Percentiles rank a stretch among this genome's conserved stretches.
These are phyloP conservation scores for Clarias fuscus DNA, from an alignment of 2,797 vertebrate genomes.

Conservation along the genomic window DNA sequence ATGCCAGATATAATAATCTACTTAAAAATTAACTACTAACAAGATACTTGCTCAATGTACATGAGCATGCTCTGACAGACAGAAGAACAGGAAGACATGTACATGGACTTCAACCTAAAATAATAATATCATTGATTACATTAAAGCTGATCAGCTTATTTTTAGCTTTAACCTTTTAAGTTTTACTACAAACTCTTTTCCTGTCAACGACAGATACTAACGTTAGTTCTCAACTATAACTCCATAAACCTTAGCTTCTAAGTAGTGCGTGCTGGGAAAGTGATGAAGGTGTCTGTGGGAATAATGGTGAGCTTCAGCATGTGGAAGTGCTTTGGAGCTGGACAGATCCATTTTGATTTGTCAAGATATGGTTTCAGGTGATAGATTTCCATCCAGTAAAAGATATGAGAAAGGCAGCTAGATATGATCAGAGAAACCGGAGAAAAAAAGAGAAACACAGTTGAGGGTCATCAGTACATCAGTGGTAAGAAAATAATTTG, in stretches of 20 bases:
- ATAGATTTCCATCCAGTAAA: slow-evolving; percentile 4
- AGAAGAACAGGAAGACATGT: too few species aligned
- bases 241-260: not conserved
- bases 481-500: not conserved
- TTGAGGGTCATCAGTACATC: slow-evolving; percentile 8
- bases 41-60: too few species aligned
- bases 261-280: not conserved
- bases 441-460: not conserved
- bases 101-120: too few species aligned
- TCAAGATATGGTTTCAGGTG: slow-evolving; percentile 5
- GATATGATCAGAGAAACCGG: not conserved
- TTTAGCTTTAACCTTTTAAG: too few species aligned
- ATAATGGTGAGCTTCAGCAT: not conserved
- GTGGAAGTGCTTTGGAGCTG: slow-evolving; percentile 5
- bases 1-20: too few species aligned
- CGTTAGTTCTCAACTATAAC: not conserved
- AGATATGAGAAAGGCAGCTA: slow-evolving; percentile 6
- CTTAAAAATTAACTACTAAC: too few species aligned
- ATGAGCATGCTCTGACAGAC: too few species aligned
- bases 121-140: too few species aligned
- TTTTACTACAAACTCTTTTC: too few species aligned
- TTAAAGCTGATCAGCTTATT: too few species aligned
- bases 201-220: too few species aligned
- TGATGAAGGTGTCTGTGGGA: not conserved
- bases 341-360: slow-evolving; percentile 27